Base-by-base conservation (phyloP, 1,140 invertebrate species). In the Zophobas morio region DNA sequence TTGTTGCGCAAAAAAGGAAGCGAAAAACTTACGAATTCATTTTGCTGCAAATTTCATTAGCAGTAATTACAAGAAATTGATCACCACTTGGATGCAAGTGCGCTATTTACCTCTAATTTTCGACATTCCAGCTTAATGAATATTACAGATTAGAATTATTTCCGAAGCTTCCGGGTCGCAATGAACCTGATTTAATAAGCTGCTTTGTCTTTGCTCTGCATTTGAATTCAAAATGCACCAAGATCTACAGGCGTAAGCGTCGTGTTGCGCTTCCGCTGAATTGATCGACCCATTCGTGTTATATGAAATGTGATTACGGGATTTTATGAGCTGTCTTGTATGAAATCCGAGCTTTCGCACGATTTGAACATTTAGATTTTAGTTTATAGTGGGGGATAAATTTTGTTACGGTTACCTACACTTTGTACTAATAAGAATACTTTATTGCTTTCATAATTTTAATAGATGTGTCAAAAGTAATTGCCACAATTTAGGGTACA, bases 241-340 rank as follows among this genome's bases (percentile, higher is more conserved):
- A 1, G 20, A 42, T 2, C n/a, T 42, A 66, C 60, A 66, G n/a
- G 4, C 47, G 33, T n/a, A 60, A 42, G 42, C 37, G 60, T 63
- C 74, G 57, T 63, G 74, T 75, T 75, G 74, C 74, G 46, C 60
- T 60, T 63, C 73, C 35, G 73, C n/a, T 66, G 46, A 75, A 75
- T 75, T 75, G 74, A 75, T 75, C 46, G 35, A 42, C 36, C 57
- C 20, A 33, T 63, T 63, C 33, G 60, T 47, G 42, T 63, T 63
- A 37, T 47, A 63, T 66, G 71, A 73, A 73, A 73, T 73, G 71
- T 46, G 71, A 73, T 42, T 53, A 73, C 42, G 56, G 56, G 34
- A 60, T 60, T 60, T 60, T 60, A 60, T 60, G 60, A 36, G 37
- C 37, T 66, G 39, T 39, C 57, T 63, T 63, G 60, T 66, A 66